Conservation (phyloP, 1,140 invertebrate genomes). For the Macrocentrus cingulum region DNA sequence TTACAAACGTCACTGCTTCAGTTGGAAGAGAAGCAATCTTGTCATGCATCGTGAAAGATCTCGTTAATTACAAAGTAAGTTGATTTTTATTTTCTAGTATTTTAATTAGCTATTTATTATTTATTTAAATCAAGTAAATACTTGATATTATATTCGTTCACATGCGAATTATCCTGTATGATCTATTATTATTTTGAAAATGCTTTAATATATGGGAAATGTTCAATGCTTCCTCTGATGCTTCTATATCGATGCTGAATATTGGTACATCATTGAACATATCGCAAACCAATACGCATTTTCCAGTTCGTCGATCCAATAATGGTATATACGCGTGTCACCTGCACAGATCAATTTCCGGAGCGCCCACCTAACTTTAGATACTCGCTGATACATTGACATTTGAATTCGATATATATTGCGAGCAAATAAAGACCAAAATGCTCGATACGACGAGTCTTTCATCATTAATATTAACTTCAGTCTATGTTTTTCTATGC, state of each 20-base stretch:
- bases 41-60: conserved; percentile 79
- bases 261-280: neutral
- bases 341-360: conserved; percentile 19
- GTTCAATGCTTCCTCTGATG: conserved; percentile 14
- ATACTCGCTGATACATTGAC: conserved; percentile 1
- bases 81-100: neutral
- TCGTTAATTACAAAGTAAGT: conserved; percentile 80
- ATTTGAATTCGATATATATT: conserved; percentile 3
- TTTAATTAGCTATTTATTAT: neutral
- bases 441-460: too few species aligned
- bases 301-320: conserved; percentile 20
- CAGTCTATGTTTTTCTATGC: too few species aligned
- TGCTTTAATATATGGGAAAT: too few species aligned
- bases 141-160: too few species aligned
- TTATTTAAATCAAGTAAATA: neutral
- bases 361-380: conserved; percentile 8
- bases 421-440: neutral
- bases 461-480: too few species aligned
- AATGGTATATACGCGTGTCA: conserved; percentile 4
- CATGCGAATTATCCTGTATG: too few species aligned
- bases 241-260: neutral
- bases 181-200: too few species aligned
- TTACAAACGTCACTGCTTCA: conserved; percentile 79
- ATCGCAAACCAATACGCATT: conserved; percentile 6
- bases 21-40: conserved; percentile 82